phyloP scores from a whole-genome alignment of 2,113 vertebrate species.

The Clarias magur region DNA sequence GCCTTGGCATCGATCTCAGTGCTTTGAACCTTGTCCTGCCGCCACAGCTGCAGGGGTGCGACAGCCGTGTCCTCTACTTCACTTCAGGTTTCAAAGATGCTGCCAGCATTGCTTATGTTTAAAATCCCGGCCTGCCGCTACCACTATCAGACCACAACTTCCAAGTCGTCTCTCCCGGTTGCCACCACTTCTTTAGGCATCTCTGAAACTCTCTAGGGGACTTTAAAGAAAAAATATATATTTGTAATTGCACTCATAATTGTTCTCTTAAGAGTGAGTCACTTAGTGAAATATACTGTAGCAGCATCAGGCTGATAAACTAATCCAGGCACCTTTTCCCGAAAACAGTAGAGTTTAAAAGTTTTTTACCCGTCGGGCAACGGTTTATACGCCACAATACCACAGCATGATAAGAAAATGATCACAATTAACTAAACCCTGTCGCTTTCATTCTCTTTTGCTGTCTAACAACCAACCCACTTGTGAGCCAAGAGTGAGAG shows the following conservation, averaged over 20 bases:
- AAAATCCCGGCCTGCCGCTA: too few species aligned
- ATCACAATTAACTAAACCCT: slow-evolving; percentile 30
- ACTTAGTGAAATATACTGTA: background rate
- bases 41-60: too few species aligned
- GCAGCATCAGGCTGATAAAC: slow-evolving; percentile 13
- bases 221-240: background rate
- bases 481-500: slow-evolving; percentile 44
- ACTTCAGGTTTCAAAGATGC: too few species aligned
- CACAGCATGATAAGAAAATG: slow-evolving; percentile 35
- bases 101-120: too few species aligned
- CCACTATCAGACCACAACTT: too few species aligned
- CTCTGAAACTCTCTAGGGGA: background rate
- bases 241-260: slow-evolving; percentile 5
- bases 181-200: background rate
- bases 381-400: slow-evolving; percentile 25
- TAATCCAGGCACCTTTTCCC: background rate
- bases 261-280: background rate
- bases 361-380: background rate
- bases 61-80: too few species aligned
- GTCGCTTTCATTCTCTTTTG: slow-evolving; percentile 30
- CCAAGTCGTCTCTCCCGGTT: too few species aligned
- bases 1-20: too few species aligned
- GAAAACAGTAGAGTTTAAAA: slow-evolving; percentile 16
- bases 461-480: slow-evolving; percentile 50
- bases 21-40: too few species aligned